These are phyloP conservation scores for Nephrocerus scutellatus DNA, from an alignment of 2,888 invertebrate species.

Conservation along the genomic window DNA sequence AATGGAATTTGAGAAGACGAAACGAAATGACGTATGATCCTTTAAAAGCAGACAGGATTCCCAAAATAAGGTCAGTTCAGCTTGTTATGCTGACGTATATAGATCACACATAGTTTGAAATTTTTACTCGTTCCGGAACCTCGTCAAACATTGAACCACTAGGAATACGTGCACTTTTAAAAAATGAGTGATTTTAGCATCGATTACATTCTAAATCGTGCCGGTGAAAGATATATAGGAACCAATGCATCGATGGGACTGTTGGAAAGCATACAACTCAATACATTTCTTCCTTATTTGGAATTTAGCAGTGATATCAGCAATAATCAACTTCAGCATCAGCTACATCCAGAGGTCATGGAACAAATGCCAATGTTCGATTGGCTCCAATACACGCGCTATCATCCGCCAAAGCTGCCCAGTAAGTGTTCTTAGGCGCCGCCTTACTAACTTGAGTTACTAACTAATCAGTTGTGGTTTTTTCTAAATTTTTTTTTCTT, in stretches of 20 bases:
- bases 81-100: conserved; percentile 14
- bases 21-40: conserved; percentile 15
- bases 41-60: conserved; percentile 22
- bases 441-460: background rate
- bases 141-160: too few relatives aligned
- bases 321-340: conserved; percentile 13
- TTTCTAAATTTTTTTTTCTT: conserved; percentile 4
- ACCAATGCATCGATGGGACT: conserved; percentile 38
- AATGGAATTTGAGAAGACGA: too few relatives aligned
- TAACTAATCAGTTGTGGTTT: background rate
- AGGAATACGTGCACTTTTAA: background rate
- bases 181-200: conserved; percentile 52
- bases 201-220: conserved; percentile 55
- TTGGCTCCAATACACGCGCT: conserved; percentile 65
- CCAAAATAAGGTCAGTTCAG: conserved; percentile 23
- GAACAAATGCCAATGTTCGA: conserved; percentile 42
- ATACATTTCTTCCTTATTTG: conserved; percentile 21
- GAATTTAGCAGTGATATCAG: conserved; percentile 8
- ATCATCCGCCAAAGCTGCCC: conserved; percentile 62
- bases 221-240: conserved; percentile 47
- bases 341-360: conserved; percentile 10
- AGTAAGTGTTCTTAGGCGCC: conserved; percentile 51
- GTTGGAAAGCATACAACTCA: conserved; percentile 25
- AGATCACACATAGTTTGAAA: conserved; percentile 19
- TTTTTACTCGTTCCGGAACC: too few relatives aligned